phyloP scores from a whole-genome alignment of 1,140 invertebrate genomes.

The Parasteatoda tepidariorum region DNA sequence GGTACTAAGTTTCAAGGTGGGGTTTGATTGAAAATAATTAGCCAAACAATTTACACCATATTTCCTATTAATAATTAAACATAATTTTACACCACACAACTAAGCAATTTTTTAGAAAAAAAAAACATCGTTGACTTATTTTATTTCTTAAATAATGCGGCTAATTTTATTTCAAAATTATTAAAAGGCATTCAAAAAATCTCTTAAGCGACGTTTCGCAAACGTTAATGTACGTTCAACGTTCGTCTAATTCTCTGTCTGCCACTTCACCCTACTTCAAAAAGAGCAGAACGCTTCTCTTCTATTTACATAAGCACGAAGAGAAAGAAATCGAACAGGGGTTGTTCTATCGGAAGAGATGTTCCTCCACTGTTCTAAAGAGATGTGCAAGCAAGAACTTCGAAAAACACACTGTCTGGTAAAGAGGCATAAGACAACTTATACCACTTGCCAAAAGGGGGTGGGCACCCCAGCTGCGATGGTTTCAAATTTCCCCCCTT shows the following conservation, averaged over 20 bases:
- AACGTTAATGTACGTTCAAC: neutral
- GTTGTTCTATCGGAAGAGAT: conserved; percentile 14
- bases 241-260: neutral
- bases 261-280: neutral
- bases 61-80: too few relatives aligned
- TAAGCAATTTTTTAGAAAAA: too few relatives aligned
- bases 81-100: too few relatives aligned
- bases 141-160: neutral
- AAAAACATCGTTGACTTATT: neutral
- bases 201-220: neutral
- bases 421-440: conserved; percentile 1
- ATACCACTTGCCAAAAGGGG: neutral
- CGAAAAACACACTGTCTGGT: neutral
- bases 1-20: too few relatives aligned
- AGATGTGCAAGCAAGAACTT: neutral
- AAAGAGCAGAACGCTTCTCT: neutral
- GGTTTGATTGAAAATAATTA: too few relatives aligned
- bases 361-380: neutral
- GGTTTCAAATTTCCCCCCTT: conserved; percentile 55
- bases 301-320: conserved; percentile 35
- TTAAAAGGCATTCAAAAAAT: neutral
- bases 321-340: neutral
- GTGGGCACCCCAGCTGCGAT: conserved; percentile 29
- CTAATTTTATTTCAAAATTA: neutral
- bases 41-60: too few relatives aligned